Evolutionary conservation across 2,888 invertebrate genomes (phyloP).

Genomic region (Zaprionus obscuricornis): DNA sequence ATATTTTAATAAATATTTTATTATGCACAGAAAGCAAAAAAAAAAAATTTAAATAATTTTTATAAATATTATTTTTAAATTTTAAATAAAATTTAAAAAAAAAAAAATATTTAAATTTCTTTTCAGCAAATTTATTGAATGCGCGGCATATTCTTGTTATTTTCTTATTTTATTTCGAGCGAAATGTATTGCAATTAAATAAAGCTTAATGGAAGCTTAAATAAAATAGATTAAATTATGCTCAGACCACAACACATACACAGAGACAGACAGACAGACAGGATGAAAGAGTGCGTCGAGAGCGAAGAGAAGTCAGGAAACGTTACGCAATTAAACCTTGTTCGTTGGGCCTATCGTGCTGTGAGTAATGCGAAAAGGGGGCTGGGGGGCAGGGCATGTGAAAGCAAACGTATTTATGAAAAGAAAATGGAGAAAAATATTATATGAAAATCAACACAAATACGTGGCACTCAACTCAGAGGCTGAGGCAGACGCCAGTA

Average conservation of each 20-base stretch:
- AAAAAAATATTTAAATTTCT: not conserved
- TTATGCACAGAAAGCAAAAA: too few relatives aligned
- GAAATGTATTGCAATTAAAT: constrained; percentile 50
- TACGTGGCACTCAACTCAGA: constrained; percentile 1
- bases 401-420: not conserved
- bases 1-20: too few relatives aligned
- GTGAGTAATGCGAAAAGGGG: constrained; percentile 27
- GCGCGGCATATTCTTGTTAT: not conserved
- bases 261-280: too few relatives aligned
- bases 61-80: too few relatives aligned
- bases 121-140: too few relatives aligned
- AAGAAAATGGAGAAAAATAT: constrained; percentile 5
- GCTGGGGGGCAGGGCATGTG: not conserved
- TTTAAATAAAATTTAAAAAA: too few relatives aligned
- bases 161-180: not conserved
- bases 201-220: constrained; percentile 48
- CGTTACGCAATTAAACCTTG: constrained; percentile 31
- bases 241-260: constrained; percentile 19
- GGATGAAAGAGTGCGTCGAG: too few relatives aligned
- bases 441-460: constrained; percentile 50
- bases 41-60: too few relatives aligned
- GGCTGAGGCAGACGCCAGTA: too few relatives aligned
- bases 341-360: constrained; percentile 13
- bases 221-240: constrained; percentile 59
- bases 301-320: too few relatives aligned